Conservation (phyloP, 2,113 vertebrate species). For the Limnothrissa miodon region DNA sequence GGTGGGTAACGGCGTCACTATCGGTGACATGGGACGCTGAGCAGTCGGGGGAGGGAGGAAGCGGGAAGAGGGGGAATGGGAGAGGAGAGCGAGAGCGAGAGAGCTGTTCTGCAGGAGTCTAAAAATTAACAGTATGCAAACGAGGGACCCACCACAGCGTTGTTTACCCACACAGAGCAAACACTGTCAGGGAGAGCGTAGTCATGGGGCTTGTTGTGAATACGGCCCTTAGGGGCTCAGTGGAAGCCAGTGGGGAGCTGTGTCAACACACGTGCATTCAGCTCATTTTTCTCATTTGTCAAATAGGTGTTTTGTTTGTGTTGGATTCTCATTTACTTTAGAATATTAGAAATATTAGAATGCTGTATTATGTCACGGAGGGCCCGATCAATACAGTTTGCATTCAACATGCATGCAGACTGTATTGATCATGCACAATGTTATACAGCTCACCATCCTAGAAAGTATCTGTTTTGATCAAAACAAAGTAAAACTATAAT, state of each 20-base stretch:
- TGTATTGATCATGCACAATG: too few relatives aligned
- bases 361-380: not conserved
- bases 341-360: not conserved
- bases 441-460: not conserved
- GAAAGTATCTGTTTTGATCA: not conserved
- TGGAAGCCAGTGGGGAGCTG: not conserved
- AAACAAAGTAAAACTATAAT: not conserved
- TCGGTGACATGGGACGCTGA: slow-evolving; percentile 11
- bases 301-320: not conserved
- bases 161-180: slow-evolving; percentile 46
- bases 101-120: not conserved
- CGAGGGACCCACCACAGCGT: slow-evolving; percentile 29
- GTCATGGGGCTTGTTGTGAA: slow-evolving; percentile 25
- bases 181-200: slow-evolving; percentile 48
- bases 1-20: slow-evolving; percentile 18
- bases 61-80: not conserved
- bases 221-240: not conserved
- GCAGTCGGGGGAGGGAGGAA: not conserved
- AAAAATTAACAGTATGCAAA: slow-evolving; percentile 54
- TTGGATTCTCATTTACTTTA: not conserved
- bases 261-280: slow-evolving; percentile 19
- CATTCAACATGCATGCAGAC: not conserved
- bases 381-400: not conserved
- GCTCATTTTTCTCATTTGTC: not conserved
- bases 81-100: not conserved